Evolutionary conservation across 2,113 vertebrate species (phyloP), one percentile per base, ranked within the genome.

Genomic region (Halcyon malimbica): DNA sequence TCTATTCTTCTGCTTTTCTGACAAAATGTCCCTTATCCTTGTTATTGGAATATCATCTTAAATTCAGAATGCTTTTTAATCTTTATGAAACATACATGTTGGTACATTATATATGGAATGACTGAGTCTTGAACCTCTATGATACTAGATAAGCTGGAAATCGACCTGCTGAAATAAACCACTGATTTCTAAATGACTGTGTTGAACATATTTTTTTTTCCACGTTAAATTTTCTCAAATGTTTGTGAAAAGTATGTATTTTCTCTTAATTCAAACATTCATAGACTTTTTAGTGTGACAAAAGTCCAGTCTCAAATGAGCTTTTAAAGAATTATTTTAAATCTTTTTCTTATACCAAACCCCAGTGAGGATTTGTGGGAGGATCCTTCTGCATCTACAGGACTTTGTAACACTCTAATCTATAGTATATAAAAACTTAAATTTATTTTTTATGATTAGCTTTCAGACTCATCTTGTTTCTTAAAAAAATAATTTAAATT

Each of bases 401-500:
- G 23, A 51, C 16, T 56, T 31, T 76, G 20, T 23, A 85, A 33
- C 4, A 50, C 1, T 9, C 11, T 75, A 28, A 70, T 26, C 20
- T 79, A 10, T 7, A 3, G 3, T n/a, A 37, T 51, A 44, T 37
- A 63, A 41, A 10, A 59, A 42, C 1, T 13, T 69, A 12, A 9
- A 41, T 9, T 1, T 20, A 33, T 28, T 59, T 48, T 56, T 63
- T 42, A n/a, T 53, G 0, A 57, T 9, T 16, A 68, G 26, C 1
- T 44, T 80, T 67, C 16, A 83, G 26, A 63, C 91, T 37, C 29
- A 75, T 80, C 15, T 54, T 84, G 5, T 46, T 16, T 90, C 51
- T 89, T 87, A 41, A 65, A 81, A 81, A 51, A 96, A 76, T 24
- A 89, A 57, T n/a, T 94, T 89, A 94, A 82, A 90, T 83, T 87